A percentile compares a stretch with the other conserved stretches of the same genome.
Conservation (phyloP, 1,140 invertebrate genomes). For the Akabosia matsudoensis region DNA sequence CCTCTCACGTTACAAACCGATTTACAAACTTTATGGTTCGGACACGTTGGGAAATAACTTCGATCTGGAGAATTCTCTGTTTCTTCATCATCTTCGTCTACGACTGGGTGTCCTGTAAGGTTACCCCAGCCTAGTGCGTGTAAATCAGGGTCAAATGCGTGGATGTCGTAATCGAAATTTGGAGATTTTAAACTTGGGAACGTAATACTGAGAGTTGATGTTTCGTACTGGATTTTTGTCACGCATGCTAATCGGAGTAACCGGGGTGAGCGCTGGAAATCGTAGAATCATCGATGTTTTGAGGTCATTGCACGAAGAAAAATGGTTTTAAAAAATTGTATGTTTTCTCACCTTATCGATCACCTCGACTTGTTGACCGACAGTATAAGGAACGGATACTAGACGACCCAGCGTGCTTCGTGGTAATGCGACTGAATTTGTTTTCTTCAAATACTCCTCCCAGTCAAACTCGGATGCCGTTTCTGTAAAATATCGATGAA, state of each 20-base stretch:
- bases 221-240: constrained; percentile 71
- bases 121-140: constrained; percentile 88
- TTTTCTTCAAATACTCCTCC: constrained; percentile 77
- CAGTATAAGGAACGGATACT: constrained; percentile 74
- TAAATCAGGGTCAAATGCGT: constrained; percentile 70
- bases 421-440: constrained; percentile 71
- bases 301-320: not conserved
- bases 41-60: not conserved
- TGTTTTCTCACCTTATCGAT: constrained; percentile 64
- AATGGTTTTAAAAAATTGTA: not conserved
- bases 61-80: not conserved
- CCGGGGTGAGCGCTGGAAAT: constrained; percentile 57
- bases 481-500: not conserved
- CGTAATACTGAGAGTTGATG: constrained; percentile 55
- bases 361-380: constrained; percentile 84
- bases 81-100: not conserved
- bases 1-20: not conserved
- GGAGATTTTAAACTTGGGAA: constrained; percentile 84
- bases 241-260: constrained; percentile 79
- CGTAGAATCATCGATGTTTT: not conserved
- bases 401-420: constrained; percentile 56
- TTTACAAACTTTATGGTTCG: constrained; percentile 2
- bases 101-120: constrained; percentile 70
- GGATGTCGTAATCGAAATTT: constrained; percentile 81
- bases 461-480: constrained; percentile 66